Percentiles rank a stretch among this genome's conserved stretches.
These are phyloP conservation scores for Ptychadena robeensis DNA, from an alignment of 2,797 vertebrate species.

Conservation along the genomic window DNA sequence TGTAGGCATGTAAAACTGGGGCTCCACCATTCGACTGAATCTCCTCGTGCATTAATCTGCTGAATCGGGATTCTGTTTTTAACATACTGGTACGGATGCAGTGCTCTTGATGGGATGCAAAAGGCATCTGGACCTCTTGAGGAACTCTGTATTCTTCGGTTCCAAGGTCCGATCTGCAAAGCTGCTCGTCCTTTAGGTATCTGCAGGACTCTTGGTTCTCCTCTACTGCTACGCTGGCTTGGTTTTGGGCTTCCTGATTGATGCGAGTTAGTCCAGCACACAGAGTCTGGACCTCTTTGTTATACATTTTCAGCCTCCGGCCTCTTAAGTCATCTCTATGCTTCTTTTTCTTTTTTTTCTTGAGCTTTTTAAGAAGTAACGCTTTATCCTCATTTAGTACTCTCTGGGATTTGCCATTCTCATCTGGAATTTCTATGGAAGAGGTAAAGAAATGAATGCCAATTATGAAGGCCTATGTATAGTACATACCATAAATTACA, in stretches of 20 bases:
- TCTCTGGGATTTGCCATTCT: slow-evolving; percentile 86
- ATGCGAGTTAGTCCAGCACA: slow-evolving; percentile 81
- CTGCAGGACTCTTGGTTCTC: slow-evolving; percentile 74
- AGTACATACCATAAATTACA: no score
- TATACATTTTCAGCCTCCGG: slow-evolving; percentile 85
- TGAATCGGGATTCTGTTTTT: slow-evolving; percentile 86
- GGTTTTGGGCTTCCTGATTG: slow-evolving; percentile 70
- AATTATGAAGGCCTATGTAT: no score
- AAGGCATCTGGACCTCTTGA: slow-evolving; percentile 82
- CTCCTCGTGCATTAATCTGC: slow-evolving; percentile 92
- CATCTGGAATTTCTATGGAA: slow-evolving; percentile 79
- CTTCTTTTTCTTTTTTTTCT: slow-evolving; percentile 95
- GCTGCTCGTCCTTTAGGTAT: slow-evolving; percentile 79
- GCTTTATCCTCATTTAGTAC: slow-evolving; percentile 73
- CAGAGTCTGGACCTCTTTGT: slow-evolving; percentile 91
- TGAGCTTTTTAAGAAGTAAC: slow-evolving; percentile 89
- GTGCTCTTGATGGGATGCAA: slow-evolving; percentile 94
- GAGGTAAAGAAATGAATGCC: no score
- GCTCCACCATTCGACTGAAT: slow-evolving; percentile 94
- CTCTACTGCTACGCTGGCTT: slow-evolving; percentile 73
- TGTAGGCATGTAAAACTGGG: slow-evolving; percentile 91
- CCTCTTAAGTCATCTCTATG: slow-evolving; percentile 86
- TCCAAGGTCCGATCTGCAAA: slow-evolving; percentile 74
- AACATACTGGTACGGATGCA: slow-evolving; percentile 90
- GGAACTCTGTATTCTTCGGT: slow-evolving; percentile 77